phyloP scores from a whole-genome alignment of 2,113 vertebrate genomes.

The Lates calcarifer region DNA sequence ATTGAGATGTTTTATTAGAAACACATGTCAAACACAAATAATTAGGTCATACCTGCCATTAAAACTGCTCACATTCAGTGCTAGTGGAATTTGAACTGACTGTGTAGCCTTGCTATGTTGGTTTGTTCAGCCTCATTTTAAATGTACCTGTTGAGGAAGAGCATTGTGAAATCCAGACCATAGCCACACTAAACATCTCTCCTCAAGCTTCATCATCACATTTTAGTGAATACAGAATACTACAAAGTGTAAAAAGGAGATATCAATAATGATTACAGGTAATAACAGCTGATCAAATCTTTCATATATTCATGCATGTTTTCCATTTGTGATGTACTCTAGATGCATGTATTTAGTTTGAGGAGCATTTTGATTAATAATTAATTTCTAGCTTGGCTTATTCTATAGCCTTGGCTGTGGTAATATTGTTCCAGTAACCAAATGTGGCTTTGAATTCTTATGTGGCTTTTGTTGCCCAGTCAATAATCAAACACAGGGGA shows the following conservation, averaged over 20 bases:
- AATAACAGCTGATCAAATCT: not conserved
- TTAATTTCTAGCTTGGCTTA: not conserved
- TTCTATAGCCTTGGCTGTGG: conserved; percentile 11
- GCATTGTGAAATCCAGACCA: conserved; percentile 31
- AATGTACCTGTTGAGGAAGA: not conserved
- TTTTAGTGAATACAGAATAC: not conserved
- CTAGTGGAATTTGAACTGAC: not conserved
- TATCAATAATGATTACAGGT: not conserved
- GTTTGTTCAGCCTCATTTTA: not conserved
- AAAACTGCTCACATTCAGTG: not conserved
- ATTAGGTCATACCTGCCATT: not conserved
- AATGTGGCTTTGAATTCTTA: conserved; percentile 13
- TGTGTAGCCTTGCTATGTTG: not conserved
- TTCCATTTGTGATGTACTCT: conserved; percentile 8
- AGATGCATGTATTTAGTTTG: conserved; percentile 48
- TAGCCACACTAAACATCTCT: conserved; percentile 60
- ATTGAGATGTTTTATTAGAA: conserved; percentile 33
- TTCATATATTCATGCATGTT: conserved; percentile 33
- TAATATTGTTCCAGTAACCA: not conserved
- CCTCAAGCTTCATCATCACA: conserved; percentile 39
- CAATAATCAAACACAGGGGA: conserved; percentile 9
- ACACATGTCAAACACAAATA: conserved; percentile 14
- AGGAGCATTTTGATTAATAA: conserved; percentile 5
- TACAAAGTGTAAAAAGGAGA: not conserved
- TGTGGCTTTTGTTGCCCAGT: not conserved